Evolutionary conservation across 2,797 vertebrate species (phyloP).

Genomic region (Cryptoprocta ferox): DNA sequence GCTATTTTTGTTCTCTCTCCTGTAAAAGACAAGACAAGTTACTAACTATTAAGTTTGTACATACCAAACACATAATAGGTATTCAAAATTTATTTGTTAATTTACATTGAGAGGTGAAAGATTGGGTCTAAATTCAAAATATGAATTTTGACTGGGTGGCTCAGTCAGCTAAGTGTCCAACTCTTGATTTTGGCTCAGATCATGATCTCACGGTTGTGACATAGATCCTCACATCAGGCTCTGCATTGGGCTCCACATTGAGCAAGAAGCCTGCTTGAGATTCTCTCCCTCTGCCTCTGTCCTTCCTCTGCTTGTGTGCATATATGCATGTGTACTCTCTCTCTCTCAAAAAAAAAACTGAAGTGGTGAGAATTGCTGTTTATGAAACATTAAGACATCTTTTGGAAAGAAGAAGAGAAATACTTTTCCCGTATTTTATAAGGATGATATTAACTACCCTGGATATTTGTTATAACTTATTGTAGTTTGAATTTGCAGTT

Average conservation of each 20-base stretch:
- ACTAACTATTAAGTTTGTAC: not conserved
- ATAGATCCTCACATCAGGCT: too few relatives aligned
- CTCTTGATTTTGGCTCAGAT: too few relatives aligned
- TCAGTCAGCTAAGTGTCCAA: too few relatives aligned
- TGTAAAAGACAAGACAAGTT: not conserved
- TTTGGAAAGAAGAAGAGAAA: not conserved
- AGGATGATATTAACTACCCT: not conserved
- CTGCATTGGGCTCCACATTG: too few relatives aligned
- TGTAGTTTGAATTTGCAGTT: conserved; percentile 29
- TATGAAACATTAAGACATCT: not conserved
- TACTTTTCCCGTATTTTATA: not conserved
- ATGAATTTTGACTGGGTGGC: not conserved
- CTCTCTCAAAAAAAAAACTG: not conserved
- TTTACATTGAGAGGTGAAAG: conserved; percentile 27
- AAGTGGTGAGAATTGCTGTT: conserved; percentile 12
- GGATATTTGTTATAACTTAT: conserved; percentile 42
- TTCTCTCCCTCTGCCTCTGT: too few relatives aligned
- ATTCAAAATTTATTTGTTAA: conserved; percentile 42
- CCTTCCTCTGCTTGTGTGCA: too few relatives aligned
- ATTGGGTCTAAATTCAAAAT: conserved; percentile 47
- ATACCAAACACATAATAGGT: not conserved
- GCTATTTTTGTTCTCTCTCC: not conserved
- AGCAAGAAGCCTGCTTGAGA: too few relatives aligned
- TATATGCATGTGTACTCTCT: too few relatives aligned
- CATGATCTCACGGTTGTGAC: too few relatives aligned